Base-by-base conservation (phyloP, 2,888 invertebrate genomes). In the Druceiella hillmani region DNA sequence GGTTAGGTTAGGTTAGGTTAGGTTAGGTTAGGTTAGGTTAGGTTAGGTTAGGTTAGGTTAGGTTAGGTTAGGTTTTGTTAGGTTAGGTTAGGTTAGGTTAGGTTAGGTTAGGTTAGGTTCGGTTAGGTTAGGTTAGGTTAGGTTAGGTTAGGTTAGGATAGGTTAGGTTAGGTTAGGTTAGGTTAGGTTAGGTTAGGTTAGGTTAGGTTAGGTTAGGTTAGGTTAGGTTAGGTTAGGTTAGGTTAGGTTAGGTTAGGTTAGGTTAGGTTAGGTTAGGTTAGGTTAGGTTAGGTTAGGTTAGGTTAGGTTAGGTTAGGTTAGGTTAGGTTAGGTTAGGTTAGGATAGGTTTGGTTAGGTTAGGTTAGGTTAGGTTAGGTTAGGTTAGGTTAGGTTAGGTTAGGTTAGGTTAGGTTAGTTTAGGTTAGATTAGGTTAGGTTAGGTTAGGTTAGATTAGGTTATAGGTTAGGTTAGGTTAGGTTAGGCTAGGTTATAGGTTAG, bases 401-500 rank as follows among this genome's bases (percentile, higher is more conserved):
- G 27, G 27, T 26, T 26, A 26, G 27, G 27, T 26, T 26, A 26
- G 27, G 27, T 26, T 26, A 26, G 27, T 10, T 26, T 26, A 26
- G 27, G 27, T 26, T 26, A 26, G 27, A 12, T 26, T 26, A n/a
- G n/a, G n/a, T n/a, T n/a, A n/a, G n/a, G n/a, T n/a, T n/a, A n/a
- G n/a, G n/a, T n/a, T n/a, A n/a, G 22, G 22, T 20, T 20, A 20
- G 22, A 9, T 20, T 20, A 20, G 22, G 22, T 20, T 20, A 20
- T n/a, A n/a, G 22, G 22, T 20, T 20, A 20, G 22, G 22, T 20
- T 20, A 20, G 22, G 37, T 41, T 38, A 38, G 29, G 41, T 38
- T 42, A 37, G 38, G 41, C 35, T 41, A 41, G 41, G 22, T 20
- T 20, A 20, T 6, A 9, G n/a, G n/a, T n/a, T 20, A 20, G 22